Evolutionary conservation across 2,888 invertebrate species (phyloP), one percentile per base, ranked within the genome.

Genomic region (Atherix ibis): DNA sequence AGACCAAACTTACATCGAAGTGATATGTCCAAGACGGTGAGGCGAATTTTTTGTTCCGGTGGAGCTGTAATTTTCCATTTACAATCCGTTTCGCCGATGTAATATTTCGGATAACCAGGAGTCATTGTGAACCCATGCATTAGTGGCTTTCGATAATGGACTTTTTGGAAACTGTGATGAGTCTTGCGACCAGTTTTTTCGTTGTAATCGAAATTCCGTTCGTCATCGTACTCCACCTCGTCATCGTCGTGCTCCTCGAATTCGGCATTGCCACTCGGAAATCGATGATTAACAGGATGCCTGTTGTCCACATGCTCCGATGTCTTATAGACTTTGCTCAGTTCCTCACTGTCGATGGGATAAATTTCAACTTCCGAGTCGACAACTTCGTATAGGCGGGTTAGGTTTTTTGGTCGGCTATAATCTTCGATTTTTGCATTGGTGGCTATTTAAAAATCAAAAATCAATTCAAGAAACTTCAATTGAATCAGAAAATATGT

Each of bases 61-160:
- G 70, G 61, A 2, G 72, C 73, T 28, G 58, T 60, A 35, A 82
- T 65, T 39, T 64, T 66, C 80, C 80, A 81, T 25, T 68, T 65
- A 52, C 82, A 82, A 43, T 69, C 56, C 51, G 52, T 56, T 25
- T 70, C 70, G 0, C 76, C 79, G 10, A 76, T 65, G 51, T 81
- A 81, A 58, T 70, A 79, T 45, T 73, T 67, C 1, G 82, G 81
- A 56, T 80, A 82, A 5, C 80, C 81, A 0, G 81, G 81, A 41
- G 72, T 74, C 22, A 71, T 66, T 43, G 76, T 67, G 54, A 76
- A 75, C 3, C 76, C 77, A 50, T 75, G 48, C 3, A 46, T 33
- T 16, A 48, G 37, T 16, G 47, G 46, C n/a, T 40, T 40, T 25
- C 44, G 39, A 18, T 42, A 45, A 15, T 40, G 37, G 12, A 46